Evolutionary conservation across 2,888 invertebrate genomes (phyloP), one percentile per base, ranked within the genome.

Genomic region (Periphyllus acericola): DNA sequence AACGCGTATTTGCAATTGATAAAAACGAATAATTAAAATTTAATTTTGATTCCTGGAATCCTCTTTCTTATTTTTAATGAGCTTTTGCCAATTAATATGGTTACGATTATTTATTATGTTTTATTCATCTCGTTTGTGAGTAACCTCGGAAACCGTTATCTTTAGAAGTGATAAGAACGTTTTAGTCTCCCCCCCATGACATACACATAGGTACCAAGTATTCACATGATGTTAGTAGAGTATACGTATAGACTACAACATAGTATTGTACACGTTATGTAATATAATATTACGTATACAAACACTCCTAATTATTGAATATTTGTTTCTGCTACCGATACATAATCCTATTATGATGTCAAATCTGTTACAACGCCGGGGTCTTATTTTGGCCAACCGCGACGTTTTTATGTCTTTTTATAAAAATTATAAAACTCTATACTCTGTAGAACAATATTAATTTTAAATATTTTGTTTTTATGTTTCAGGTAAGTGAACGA

Each of bases 401-500:
- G 25, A 29, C 55, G 55, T 79, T 6, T 3, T 8, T 25, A 6
- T 34, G 21, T 32, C 9, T 5, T 46, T 36, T 6, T 6, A 46
- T 9, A 46, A 46, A n/a, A 29, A n/a, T 71, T 11, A 71, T 29
- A 71, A 71, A 32, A 46, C 46, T 9, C 1, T 4, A 71, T 71
- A 46, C 46, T 9, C 1, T 4, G 19, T 29, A 21, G 29, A 74
- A 71, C 40, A 36, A n/a, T 75, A 29, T 40, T 40, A 72, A 60
- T n/a, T 34, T 68, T 40, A n/a, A n/a, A n/a, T n/a, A 32, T 75
- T 55, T 40, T 83, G 74, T 75, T 66, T 34, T 66, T 84, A 25
- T 84, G 84, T 84, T 84, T 76, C 76, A 84, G 84, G 84, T 84
- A 46, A 84, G 66, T 68, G 60, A 52, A 66, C 34, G 21, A 72